Conservation (phyloP, 2,113 vertebrate species). For the Ailuropoda melanoleuca region DNA sequence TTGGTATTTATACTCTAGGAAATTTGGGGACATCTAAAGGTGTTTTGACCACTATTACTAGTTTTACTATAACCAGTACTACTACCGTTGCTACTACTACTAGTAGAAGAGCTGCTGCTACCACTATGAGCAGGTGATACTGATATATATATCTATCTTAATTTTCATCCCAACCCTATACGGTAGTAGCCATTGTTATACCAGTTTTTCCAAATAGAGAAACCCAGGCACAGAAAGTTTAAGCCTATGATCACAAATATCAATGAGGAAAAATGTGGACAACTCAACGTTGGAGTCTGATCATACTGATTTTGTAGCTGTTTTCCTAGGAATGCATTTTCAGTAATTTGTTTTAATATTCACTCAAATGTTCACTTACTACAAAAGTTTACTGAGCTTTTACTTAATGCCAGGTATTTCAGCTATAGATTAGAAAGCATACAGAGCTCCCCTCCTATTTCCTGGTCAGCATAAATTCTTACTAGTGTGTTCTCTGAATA, state of each 20-base stretch:
- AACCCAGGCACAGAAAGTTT: background rate
- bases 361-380: background rate
- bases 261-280: background rate
- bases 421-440: background rate
- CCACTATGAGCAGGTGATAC: background rate
- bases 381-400: background rate
- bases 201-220: background rate
- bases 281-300: background rate
- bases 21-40: background rate
- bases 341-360: background rate
- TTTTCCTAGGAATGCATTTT: background rate
- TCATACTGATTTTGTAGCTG: background rate
- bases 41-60: background rate
- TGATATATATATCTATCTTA: background rate
- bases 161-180: background rate
- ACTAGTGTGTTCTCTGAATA: background rate
- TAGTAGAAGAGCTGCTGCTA: accelerated
- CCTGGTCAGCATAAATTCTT: background rate
- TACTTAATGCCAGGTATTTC: background rate
- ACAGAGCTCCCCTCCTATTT: background rate
- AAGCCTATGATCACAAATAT: background rate
- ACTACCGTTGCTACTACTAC: no score
- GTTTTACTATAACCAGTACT: background rate
- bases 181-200: background rate
- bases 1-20: background rate